These are phyloP conservation scores for Cerceris rybyensis DNA, from an alignment of 2,888 invertebrate genomes.

Conservation along the genomic window DNA sequence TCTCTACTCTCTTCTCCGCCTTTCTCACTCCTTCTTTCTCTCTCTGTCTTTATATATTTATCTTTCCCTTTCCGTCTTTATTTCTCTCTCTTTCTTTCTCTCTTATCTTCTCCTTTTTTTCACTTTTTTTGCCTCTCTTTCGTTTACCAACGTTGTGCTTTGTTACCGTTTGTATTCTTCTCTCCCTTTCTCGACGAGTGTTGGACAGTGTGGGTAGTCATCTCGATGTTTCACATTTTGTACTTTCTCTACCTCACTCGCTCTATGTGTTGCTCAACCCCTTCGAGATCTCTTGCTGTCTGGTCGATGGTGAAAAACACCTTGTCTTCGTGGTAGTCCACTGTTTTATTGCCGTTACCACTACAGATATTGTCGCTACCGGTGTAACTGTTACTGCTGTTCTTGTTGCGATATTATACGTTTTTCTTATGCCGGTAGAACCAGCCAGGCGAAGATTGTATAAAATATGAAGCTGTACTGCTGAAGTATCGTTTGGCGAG, in stretches of 20 bases:
- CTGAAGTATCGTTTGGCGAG: neutral
- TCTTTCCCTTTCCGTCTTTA: too few relatives aligned
- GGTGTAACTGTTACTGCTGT: neutral
- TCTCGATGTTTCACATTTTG: too few relatives aligned
- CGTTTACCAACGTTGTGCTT: constrained; percentile 20
- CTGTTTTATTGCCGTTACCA: neutral
- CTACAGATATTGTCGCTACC: neutral
- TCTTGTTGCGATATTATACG: constrained; percentile 1
- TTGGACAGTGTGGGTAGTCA: too few relatives aligned
- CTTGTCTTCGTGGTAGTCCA: neutral
- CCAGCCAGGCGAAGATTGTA: neutral
- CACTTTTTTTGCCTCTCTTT: neutral
- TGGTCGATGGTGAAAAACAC: neutral
- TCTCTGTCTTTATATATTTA: neutral
- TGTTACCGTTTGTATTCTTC: neutral
- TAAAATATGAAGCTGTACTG: neutral
- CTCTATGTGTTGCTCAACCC: too few relatives aligned
- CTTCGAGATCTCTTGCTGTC: too few relatives aligned
- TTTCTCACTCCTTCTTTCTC: constrained; percentile 7
- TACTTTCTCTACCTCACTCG: too few relatives aligned
- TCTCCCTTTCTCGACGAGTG: neutral
- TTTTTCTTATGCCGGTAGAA: neutral
- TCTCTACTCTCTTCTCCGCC: neutral
- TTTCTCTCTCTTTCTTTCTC: constrained; percentile 39
- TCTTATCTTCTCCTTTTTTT: neutral